These are phyloP conservation scores for Drosophila sturtevanti DNA, from an alignment of 1,140 invertebrate genomes.

Conservation along the genomic window DNA sequence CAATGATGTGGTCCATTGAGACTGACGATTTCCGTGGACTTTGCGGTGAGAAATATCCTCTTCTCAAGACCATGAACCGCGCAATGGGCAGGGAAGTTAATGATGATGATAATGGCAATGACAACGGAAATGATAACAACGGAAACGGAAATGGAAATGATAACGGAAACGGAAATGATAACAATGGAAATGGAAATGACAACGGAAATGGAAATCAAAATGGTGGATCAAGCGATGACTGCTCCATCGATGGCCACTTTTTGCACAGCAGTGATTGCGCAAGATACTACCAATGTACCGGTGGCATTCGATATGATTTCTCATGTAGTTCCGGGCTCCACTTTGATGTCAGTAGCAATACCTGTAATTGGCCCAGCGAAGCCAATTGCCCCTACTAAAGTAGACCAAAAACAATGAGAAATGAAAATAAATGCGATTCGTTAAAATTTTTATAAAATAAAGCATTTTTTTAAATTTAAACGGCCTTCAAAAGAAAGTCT, in stretches of 20 bases:
- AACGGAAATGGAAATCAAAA: constrained; percentile 12
- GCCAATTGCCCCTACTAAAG: constrained; percentile 45
- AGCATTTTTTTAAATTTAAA: background rate
- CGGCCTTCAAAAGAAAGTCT: background rate
- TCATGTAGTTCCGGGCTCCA: constrained; percentile 17
- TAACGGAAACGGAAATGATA: constrained; percentile 16
- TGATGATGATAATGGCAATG: constrained; percentile 12
- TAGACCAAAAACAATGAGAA: background rate
- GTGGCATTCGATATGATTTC: constrained; percentile 49
- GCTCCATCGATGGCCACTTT: constrained; percentile 33
- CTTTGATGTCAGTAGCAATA: constrained; percentile 5
- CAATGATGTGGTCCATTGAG: constrained; percentile 92
- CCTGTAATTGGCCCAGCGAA: constrained; percentile 17
- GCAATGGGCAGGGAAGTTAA: constrained; percentile 38
- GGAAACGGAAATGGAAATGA: background rate
- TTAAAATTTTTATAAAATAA: background rate
- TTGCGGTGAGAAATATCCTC: constrained; percentile 84
- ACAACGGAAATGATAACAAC: constrained; percentile 13
- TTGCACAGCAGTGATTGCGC: constrained; percentile 29
- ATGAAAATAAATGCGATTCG: constrained; percentile 10
- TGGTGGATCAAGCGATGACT: constrained; percentile 27
- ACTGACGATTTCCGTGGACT: constrained; percentile 89
- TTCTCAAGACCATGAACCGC: constrained; percentile 70
- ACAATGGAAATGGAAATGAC: constrained; percentile 17
- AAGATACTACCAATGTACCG: constrained; percentile 31